phyloP scores from a whole-genome alignment of 2,888 invertebrate species.

The Heliconius ethilla region DNA sequence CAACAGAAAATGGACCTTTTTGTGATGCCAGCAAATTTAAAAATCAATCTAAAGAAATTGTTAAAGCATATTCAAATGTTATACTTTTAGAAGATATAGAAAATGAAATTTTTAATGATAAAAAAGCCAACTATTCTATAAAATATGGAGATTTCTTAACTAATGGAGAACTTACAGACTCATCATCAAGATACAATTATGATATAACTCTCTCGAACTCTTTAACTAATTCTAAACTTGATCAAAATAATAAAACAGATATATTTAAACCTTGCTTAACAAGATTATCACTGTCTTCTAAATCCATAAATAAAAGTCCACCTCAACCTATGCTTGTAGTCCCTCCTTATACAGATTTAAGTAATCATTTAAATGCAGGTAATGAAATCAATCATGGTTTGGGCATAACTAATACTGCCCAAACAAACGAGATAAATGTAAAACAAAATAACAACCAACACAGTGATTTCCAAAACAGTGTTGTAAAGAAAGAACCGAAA shows the following conservation, averaged over 20 bases:
- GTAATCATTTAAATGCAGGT: conserved; percentile 27
- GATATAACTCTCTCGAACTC: conserved; percentile 33
- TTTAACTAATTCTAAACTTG: conserved; percentile 10
- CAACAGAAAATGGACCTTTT: conserved; percentile 75
- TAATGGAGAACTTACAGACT: conserved; percentile 59
- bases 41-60: conserved; percentile 43
- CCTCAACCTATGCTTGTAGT: conserved; percentile 44
- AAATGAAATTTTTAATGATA: conserved; percentile 63
- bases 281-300: conserved; percentile 34
- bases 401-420: conserved; percentile 6
- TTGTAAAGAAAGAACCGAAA: conserved; percentile 49
- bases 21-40: conserved; percentile 56
- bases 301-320: conserved; percentile 28
- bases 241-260: conserved; percentile 33
- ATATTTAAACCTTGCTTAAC: conserved; percentile 24
- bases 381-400: conserved; percentile 33
- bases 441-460: conserved; percentile 13
- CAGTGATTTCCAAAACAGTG: conserved; percentile 4
- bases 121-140: conserved; percentile 64
- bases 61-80: conserved; percentile 50
- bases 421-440: not conserved
- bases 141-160: conserved; percentile 73
- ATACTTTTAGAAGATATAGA: conserved; percentile 69
- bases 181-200: conserved; percentile 45
- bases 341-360: conserved; percentile 41